These are phyloP conservation scores for Drosophila athabasca DNA, from an alignment of 1,140 invertebrate genomes.

Conservation along the genomic window DNA sequence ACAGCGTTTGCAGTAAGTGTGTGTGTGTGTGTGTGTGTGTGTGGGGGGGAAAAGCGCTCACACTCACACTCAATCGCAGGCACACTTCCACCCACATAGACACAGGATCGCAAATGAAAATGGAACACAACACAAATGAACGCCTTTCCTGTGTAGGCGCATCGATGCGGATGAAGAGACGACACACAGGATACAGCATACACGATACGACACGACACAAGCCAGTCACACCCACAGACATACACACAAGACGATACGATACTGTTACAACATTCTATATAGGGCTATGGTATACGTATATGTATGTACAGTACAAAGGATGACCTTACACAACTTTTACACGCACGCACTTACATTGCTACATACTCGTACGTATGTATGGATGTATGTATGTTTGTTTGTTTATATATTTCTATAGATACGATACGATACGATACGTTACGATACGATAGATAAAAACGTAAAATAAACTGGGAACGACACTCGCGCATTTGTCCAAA, in stretches of 20 bases:
- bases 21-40: constrained; percentile 8
- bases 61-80: constrained; percentile 17
- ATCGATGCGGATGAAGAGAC: constrained; percentile 46
- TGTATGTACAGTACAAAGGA: constrained; percentile 47
- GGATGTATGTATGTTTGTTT: no score
- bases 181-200: constrained; percentile 40
- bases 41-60: constrained; percentile 20
- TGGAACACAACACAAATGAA: constrained; percentile 39
- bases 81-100: neutral
- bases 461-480: constrained; percentile 42
- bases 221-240: constrained; percentile 18
- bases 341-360: constrained; percentile 45
- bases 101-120: constrained; percentile 10
- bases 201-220: constrained; percentile 21
- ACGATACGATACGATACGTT: constrained; percentile 3
- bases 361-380: neutral
- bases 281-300: constrained; percentile 27
- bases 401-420: constrained; percentile 34
- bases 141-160: constrained; percentile 27
- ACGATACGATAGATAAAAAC: constrained; percentile 40
- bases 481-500: constrained; percentile 33
- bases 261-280: constrained; percentile 40
- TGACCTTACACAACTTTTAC: constrained; percentile 7
- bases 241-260: constrained; percentile 3
- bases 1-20: constrained; percentile 36